Conservation (phyloP, 2,797 vertebrate species). For the Enteromius trimaculatus region DNA sequence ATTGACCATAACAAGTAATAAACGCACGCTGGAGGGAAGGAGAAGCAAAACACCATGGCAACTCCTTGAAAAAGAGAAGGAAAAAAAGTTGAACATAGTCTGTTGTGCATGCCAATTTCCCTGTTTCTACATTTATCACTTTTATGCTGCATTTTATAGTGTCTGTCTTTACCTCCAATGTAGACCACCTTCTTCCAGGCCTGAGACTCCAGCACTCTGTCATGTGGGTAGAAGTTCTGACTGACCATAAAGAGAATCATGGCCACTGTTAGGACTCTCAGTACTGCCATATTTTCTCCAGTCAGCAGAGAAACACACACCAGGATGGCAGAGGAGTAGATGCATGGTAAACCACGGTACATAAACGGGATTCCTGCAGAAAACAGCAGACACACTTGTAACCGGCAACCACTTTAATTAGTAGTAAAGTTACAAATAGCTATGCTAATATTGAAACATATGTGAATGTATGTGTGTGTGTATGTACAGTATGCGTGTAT, state of each 20-base stretch:
- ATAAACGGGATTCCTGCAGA: conserved; percentile 83
- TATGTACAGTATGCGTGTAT: neutral
- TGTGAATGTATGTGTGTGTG: neutral
- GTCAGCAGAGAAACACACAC: conserved; percentile 84
- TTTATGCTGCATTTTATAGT: neutral
- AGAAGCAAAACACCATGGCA: conserved; percentile 81
- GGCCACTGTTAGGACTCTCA: conserved; percentile 78
- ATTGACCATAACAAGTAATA: conserved; percentile 91
- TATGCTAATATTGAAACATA: neutral
- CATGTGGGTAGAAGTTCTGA: conserved; percentile 88
- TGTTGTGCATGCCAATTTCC: neutral
- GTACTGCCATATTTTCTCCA: conserved; percentile 76
- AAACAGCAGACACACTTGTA: conserved; percentile 3
- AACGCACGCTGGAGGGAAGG: conserved; percentile 78
- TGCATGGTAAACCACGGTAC: conserved; percentile 90
- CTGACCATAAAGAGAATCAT: conserved; percentile 93
- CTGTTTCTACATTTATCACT: neutral
- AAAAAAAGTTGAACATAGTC: neutral
- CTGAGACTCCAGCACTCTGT: conserved; percentile 91
- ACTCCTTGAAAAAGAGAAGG: conserved; percentile 75
- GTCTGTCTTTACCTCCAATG: conserved; percentile 80
- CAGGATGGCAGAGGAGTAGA: conserved; percentile 88
- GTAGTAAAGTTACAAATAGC: neutral
- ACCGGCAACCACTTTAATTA: neutral
- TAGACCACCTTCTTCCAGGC: conserved; percentile 92